A percentile compares a stretch with the other conserved stretches of the same genome.
These are phyloP conservation scores for Garra rufa DNA, from an alignment of 2,113 vertebrate species.

Conservation along the genomic window DNA sequence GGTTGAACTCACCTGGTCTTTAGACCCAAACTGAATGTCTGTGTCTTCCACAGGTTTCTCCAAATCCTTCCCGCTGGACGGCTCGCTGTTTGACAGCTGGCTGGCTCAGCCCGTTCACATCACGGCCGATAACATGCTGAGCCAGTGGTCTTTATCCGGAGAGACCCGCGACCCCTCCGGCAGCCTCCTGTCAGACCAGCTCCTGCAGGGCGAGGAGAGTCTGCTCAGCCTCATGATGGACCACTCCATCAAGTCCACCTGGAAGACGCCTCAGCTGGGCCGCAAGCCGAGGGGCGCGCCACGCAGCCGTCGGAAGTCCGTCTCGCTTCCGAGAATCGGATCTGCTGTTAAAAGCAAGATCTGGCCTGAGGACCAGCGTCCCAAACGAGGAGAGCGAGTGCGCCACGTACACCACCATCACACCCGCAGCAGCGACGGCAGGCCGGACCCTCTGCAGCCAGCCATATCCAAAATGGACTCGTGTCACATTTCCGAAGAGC, in stretches of 20 bases:
- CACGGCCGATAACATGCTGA: slow-evolving; percentile 93
- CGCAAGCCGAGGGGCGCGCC: slow-evolving; percentile 82
- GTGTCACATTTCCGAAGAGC: slow-evolving; percentile 75
- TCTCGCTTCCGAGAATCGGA: not conserved
- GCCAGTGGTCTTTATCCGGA: slow-evolving; percentile 89
- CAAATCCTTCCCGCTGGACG: slow-evolving; percentile 91
- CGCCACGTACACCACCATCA: slow-evolving; percentile 58
- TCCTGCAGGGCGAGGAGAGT: slow-evolving; percentile 91
- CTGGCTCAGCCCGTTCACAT: slow-evolving; percentile 94
- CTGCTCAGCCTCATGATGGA: slow-evolving; percentile 96
- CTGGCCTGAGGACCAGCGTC: slow-evolving; percentile 50
- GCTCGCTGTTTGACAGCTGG: slow-evolving; percentile 96
- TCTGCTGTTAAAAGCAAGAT: slow-evolving; percentile 53
- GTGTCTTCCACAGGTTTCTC: slow-evolving; percentile 80
- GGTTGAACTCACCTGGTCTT: too few relatives aligned
- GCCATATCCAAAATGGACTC: slow-evolving; percentile 82
- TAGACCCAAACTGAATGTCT: not conserved
- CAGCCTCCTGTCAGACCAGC: slow-evolving; percentile 90
- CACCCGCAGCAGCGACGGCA: slow-evolving; percentile 63
- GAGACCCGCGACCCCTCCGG: slow-evolving; percentile 83
- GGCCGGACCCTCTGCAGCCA: slow-evolving; percentile 73
- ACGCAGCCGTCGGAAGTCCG: slow-evolving; percentile 69
- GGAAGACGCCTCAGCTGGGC: slow-evolving; percentile 85
- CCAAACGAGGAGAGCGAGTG: slow-evolving; percentile 63
- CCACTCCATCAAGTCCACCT: slow-evolving; percentile 87